Conservation (phyloP, 2,113 vertebrate species). For the Desmodus rotundus region DNA sequence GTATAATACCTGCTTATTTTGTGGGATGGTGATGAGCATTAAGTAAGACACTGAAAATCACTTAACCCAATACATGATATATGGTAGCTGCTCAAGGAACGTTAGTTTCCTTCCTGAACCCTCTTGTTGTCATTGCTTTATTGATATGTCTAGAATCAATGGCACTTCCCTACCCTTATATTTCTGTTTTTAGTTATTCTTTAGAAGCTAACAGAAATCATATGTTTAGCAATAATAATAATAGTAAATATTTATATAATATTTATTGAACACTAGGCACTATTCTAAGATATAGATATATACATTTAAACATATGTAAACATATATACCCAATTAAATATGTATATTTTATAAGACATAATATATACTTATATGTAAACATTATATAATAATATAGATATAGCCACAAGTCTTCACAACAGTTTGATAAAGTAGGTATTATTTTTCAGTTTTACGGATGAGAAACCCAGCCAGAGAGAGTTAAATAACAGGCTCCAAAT, state of each 20-base stretch:
- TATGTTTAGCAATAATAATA: neutral
- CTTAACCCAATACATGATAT: neutral
- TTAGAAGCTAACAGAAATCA: neutral
- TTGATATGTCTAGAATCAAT: neutral
- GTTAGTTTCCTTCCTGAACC: neutral
- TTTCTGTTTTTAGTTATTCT: neutral
- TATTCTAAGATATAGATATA: neutral
- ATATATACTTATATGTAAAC: neutral
- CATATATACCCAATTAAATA: neutral
- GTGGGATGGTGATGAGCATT: neutral
- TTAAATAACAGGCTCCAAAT: neutral
- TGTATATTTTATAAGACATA: neutral
- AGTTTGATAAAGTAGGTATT: neutral
- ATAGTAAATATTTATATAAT: neutral
- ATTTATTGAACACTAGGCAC: neutral
- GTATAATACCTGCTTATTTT: neutral
- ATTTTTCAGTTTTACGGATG: neutral
- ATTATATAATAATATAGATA: neutral
- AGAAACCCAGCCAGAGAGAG: neutral
- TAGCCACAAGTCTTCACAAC: neutral
- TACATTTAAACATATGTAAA: neutral
- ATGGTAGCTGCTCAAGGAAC: neutral
- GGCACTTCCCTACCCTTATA: neutral
- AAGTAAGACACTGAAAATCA: neutral
- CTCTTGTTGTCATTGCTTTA: neutral